Evolutionary conservation across 2,888 invertebrate species (phyloP), one percentile per base, ranked within the genome.

Genomic region (Lacanobia oleracea): DNA sequence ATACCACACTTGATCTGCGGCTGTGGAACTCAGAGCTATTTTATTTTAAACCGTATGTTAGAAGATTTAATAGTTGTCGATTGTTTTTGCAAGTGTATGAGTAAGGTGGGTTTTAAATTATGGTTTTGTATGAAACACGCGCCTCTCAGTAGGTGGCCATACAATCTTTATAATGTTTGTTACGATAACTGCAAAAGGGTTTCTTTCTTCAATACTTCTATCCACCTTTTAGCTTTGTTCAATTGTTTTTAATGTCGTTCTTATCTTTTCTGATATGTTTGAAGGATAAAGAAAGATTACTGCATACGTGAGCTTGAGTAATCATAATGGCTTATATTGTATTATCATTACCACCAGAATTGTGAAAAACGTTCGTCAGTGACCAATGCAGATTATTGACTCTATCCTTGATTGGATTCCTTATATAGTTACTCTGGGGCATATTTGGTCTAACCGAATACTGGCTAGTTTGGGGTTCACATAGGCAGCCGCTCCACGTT

Each of bases 121-220:
- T 54, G 73, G 62, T 62, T 69, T 73, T 67, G 66, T 76, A 61
- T 53, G 65, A 27, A 65, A 80, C 80, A 80, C 80, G 84, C 81
- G 79, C 69, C 45, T 67, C 85, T 67, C 85, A 77, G 85, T 77
- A 72, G 78, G 78, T 77, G 82, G 85, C 23, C 72, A 77, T 57
- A 60, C 3, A 23, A 37, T 27, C 12, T 77, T 60, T 60, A 6
- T 57, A 75, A 74, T 67, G 33, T 79, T 81, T 72, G 70, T 77
- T 67, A 33, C n/a, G 54, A 43, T 67, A 57, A 59, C 61, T 50
- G 79, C 67, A 65, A 67, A 80, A 14, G 37, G 53, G 50, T 67
- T 72, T 62, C 59, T 50, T 59, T 75, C 77, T 43, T 18, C 14
- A 61, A 23, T 51, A 21, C 6, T 18, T 37, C 9, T 54, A 48